Conservation (phyloP, 2,797 vertebrate genomes). For the Chaunax sp. region DNA sequence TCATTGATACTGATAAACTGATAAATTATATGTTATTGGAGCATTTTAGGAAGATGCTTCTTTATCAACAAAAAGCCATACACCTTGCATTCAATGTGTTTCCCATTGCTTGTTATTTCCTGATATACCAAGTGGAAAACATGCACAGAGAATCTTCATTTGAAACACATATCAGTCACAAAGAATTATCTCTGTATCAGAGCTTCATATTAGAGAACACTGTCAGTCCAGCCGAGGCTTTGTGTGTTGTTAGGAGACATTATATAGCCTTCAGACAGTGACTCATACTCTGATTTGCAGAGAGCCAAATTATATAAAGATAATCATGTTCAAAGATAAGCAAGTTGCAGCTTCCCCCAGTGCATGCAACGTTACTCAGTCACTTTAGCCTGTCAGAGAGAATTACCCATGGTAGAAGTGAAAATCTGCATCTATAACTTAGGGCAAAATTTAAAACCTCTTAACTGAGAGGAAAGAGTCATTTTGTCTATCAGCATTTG, state of each 20-base stretch:
- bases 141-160: not conserved
- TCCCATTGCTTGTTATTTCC: not conserved
- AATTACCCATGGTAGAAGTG: conserved; percentile 75
- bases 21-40: not conserved
- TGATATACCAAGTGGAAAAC: conserved; percentile 10
- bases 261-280: conserved; percentile 74
- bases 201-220: conserved; percentile 33
- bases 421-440: conserved; percentile 78
- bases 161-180: conserved; percentile 18
- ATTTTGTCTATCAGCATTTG: conserved; percentile 67
- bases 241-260: conserved; percentile 55
- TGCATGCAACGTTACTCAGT: conserved; percentile 76
- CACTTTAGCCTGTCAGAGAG: conserved; percentile 80
- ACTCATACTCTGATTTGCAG: conserved; percentile 77
- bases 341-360: conserved; percentile 70
- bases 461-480: conserved; percentile 46
- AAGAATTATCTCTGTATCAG: conserved; percentile 17
- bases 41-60: not conserved
- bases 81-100: not conserved
- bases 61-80: not conserved
- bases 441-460: conserved; percentile 67
- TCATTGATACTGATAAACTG: not conserved
- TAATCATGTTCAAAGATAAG: conserved; percentile 84
- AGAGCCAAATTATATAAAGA: conserved; percentile 82
- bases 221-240: conserved; percentile 43